Percentiles rank a stretch among this genome's conserved stretches.
Evolutionary conservation across 2,113 vertebrate genomes (phyloP).

Genomic region (Psettodes erumei): DNA sequence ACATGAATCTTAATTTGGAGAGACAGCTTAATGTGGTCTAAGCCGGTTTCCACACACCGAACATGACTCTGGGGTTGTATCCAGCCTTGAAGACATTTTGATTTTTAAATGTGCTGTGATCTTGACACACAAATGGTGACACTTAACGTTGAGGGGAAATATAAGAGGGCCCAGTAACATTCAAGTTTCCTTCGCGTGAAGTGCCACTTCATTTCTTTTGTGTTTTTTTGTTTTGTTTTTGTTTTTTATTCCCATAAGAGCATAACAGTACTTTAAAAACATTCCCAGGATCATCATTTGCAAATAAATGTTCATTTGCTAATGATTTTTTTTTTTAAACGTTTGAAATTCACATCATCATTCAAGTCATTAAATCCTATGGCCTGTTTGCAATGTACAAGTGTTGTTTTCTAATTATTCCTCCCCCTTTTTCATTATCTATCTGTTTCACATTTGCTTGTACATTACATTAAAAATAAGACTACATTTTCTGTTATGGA

Average conservation of each 20-base stretch:
- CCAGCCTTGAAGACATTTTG: conserved; percentile 35
- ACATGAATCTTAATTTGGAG: conserved; percentile 73
- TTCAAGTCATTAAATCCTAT: conserved; percentile 66
- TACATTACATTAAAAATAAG: conserved; percentile 52
- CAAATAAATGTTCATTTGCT: conserved; percentile 68
- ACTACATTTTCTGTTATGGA: conserved; percentile 44
- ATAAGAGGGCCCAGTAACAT: conserved; percentile 61
- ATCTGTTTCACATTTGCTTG: conserved; percentile 52
- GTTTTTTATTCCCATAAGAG: conserved; percentile 50
- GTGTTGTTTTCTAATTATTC: conserved; percentile 60
- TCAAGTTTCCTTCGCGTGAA: conserved; percentile 58
- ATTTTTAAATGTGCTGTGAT: conserved; percentile 49
- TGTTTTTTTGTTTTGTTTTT: conserved; percentile 7
- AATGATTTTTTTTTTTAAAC: conserved; percentile 49
- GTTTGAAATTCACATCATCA: conserved; percentile 60
- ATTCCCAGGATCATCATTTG: conserved; percentile 69
- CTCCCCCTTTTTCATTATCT: conserved; percentile 43
- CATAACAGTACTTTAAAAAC: conserved; percentile 69
- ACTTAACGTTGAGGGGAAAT: conserved; percentile 43
- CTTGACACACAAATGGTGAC: conserved; percentile 52
- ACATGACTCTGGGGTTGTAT: conserved; percentile 24
- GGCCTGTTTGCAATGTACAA: conserved; percentile 63
- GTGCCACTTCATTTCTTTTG: conserved; percentile 46
- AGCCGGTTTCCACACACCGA: conserved; percentile 42
- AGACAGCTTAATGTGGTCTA: conserved; percentile 44